These are phyloP conservation scores for Eleginops maclovinus DNA, from an alignment of 2,113 vertebrate species.

Conservation along the genomic window DNA sequence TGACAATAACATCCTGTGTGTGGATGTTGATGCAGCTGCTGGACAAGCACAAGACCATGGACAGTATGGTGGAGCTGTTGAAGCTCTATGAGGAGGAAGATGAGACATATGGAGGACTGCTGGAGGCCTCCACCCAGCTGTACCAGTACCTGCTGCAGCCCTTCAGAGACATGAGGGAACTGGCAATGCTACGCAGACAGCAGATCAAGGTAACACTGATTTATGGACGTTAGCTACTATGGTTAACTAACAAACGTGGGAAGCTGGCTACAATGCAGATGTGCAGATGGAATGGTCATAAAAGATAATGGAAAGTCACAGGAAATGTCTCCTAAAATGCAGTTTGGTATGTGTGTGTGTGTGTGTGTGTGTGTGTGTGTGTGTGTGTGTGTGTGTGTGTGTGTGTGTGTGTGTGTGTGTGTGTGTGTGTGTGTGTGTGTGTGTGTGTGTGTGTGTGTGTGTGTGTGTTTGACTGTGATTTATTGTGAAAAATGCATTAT, in stretches of 20 bases:
- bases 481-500: no score
- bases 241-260: neutral
- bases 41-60: slow-evolving; percentile 92
- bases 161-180: slow-evolving; percentile 98
- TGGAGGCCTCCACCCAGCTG: slow-evolving; percentile 94
- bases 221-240: neutral
- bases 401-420: slow-evolving; percentile 4
- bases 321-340: slow-evolving; percentile 45
- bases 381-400: neutral
- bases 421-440: slow-evolving; percentile 10
- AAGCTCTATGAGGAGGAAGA: slow-evolving; percentile 94
- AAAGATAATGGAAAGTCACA: slow-evolving; percentile 24
- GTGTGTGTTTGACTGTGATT: slow-evolving; percentile 10
- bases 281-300: neutral
- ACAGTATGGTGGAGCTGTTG: slow-evolving; percentile 96
- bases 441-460: neutral
- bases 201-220: slow-evolving; percentile 92
- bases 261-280: neutral
- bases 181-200: slow-evolving; percentile 96
- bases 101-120: slow-evolving; percentile 91
- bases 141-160: slow-evolving; percentile 98
- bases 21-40: slow-evolving; percentile 85
- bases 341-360: neutral
- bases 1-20: neutral
- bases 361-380: no score